Evolutionary conservation across 2,113 vertebrate genomes (phyloP).

Genomic region (Leptobrachium leishanense): DNA sequence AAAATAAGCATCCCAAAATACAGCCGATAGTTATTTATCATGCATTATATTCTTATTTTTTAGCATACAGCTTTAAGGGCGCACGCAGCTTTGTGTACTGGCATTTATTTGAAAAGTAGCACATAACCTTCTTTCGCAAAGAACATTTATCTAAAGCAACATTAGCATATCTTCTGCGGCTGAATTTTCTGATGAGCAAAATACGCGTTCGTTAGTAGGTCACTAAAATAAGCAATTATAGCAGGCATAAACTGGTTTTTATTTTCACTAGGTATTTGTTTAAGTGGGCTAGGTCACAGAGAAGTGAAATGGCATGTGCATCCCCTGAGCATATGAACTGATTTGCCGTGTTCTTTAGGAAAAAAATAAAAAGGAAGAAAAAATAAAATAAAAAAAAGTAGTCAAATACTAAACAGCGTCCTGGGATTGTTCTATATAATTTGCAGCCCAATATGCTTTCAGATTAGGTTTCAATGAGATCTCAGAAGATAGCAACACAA

Average conservation of each 20-base stretch:
- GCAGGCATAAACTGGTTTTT: slow-evolving; percentile 33
- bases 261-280: slow-evolving; percentile 41
- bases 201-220: slow-evolving; percentile 50
- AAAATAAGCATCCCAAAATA: background rate
- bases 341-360: slow-evolving; percentile 57
- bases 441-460: background rate
- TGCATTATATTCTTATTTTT: background rate
- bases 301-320: slow-evolving; percentile 56
- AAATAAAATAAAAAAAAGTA: slow-evolving; percentile 55
- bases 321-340: slow-evolving; percentile 52
- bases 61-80: background rate
- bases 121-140: background rate
- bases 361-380: no score
- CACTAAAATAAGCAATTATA: slow-evolving; percentile 27
- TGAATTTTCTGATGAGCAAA: slow-evolving; percentile 51
- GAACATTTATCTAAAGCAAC: background rate
- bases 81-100: background rate
- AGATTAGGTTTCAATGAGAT: slow-evolving; percentile 54
- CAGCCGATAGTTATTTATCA: background rate
- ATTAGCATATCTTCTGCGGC: background rate
- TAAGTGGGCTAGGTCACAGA: slow-evolving; percentile 54
- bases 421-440: slow-evolving; percentile 52
- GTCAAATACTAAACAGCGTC: slow-evolving; percentile 58
- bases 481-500: slow-evolving; percentile 33
- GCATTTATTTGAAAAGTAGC: background rate